A percentile compares a stretch with the other conserved stretches of the same genome.
These are phyloP conservation scores for Phthorimaea operculella DNA, from an alignment of 1,140 invertebrate species.

Conservation along the genomic window DNA sequence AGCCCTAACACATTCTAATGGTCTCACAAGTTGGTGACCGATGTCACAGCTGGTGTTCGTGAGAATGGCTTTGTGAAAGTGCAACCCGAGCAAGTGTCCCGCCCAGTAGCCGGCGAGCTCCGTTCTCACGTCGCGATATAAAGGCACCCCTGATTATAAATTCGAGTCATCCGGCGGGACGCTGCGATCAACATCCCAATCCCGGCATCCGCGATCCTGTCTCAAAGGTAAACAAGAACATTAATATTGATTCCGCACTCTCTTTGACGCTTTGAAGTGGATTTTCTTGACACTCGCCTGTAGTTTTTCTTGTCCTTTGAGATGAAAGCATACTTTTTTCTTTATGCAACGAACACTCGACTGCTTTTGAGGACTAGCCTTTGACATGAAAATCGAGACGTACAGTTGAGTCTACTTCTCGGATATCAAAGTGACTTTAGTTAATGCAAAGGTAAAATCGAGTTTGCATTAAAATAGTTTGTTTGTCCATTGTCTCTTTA, in stretches of 20 bases:
- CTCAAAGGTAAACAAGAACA: constrained; percentile 60
- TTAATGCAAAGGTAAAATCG: too few species aligned
- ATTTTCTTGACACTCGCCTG: constrained; percentile 39
- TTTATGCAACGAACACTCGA: constrained; percentile 4
- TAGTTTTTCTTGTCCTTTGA: constrained; percentile 50
- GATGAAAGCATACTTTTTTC: constrained; percentile 33
- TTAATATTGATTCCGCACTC: constrained; percentile 63
- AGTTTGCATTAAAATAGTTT: too few species aligned
- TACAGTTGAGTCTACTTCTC: background rate
- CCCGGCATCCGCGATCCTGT: constrained; percentile 25
- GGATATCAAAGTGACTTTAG: too few species aligned
- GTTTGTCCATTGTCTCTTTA: too few species aligned
- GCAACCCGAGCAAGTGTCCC: constrained; percentile 58
- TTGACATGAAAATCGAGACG: constrained; percentile 24
- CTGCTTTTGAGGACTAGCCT: constrained; percentile 10
- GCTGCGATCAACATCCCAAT: constrained; percentile 23
- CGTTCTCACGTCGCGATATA: constrained; percentile 52
- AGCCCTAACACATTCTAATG: constrained; percentile 61
- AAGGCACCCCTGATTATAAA: constrained; percentile 59
- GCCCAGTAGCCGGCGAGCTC: constrained; percentile 36
- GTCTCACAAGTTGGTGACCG: constrained; percentile 40
- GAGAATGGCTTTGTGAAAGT: constrained; percentile 46
- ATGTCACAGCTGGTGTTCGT: constrained; percentile 44
- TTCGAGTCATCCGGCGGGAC: constrained; percentile 48
- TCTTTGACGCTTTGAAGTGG: constrained; percentile 52